These are phyloP conservation scores for Psephotus haematonotus DNA, from an alignment of 2,113 vertebrate genomes.

Conservation along the genomic window DNA sequence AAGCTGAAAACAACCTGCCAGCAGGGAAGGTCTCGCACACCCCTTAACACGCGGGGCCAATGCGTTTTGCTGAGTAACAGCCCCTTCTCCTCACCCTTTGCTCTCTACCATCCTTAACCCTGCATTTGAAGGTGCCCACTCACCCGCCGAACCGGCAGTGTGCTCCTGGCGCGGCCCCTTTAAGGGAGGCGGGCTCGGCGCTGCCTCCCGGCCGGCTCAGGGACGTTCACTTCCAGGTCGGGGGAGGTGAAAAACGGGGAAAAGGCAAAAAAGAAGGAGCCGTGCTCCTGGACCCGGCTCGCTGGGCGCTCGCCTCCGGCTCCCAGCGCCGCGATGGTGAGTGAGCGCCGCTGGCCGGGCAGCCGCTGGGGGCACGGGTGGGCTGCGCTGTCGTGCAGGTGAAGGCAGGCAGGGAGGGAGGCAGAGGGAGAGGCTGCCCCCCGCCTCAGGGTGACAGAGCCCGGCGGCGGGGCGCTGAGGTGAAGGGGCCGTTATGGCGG, in stretches of 20 bases:
- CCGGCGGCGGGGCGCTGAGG: not conserved
- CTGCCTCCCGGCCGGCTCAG: not conserved
- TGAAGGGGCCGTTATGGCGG: not conserved
- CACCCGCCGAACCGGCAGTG: rapidly evolving
- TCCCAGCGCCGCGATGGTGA: slow-evolving; percentile 49
- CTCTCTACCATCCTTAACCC: rapidly evolving
- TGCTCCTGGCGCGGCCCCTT: slow-evolving; percentile 17
- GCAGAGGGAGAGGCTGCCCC: not conserved
- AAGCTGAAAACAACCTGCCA: rapidly evolving
- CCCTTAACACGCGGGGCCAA: no score
- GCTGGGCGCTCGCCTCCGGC: not conserved
- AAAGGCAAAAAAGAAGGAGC: not conserved
- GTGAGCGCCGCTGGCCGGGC: not conserved
- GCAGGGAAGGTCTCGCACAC: not conserved
- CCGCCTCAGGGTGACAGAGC: not conserved
- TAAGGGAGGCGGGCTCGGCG: slow-evolving; percentile 40
- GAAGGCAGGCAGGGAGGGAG: not conserved
- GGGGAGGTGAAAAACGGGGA: not conserved
- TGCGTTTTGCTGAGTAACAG: rapidly evolving
- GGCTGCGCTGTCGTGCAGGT: not conserved
- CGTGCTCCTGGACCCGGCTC: not conserved
- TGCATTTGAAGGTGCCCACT: not conserved
- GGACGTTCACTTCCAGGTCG: slow-evolving; percentile 50
- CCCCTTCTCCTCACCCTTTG: rapidly evolving
- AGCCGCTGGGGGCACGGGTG: not conserved